These are phyloP conservation scores for Zygogramma bicolorata DNA, from an alignment of 2,888 invertebrate species.

Conservation along the genomic window DNA sequence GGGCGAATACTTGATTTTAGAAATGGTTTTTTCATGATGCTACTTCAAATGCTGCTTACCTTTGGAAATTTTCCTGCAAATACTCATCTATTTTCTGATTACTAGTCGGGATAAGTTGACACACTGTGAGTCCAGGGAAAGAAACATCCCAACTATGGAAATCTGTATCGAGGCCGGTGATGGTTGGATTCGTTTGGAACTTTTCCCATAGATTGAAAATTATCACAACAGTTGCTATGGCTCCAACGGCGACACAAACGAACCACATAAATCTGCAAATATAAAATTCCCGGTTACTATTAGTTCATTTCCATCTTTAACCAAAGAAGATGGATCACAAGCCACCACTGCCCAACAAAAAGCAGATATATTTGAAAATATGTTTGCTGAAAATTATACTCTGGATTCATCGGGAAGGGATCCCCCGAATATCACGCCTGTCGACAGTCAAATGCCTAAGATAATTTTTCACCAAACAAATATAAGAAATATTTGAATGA, in stretches of 20 bases:
- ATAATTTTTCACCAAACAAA: too few species aligned
- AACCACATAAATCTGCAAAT: slow-evolving; percentile 82
- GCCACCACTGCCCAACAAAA: too few species aligned
- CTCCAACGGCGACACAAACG: slow-evolving; percentile 76
- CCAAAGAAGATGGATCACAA: too few species aligned
- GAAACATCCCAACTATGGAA: slow-evolving; percentile 85
- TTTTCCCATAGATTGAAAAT: slow-evolving; percentile 85
- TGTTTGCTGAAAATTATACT: too few species aligned
- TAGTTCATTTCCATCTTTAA: too few species aligned
- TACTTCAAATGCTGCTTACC: slow-evolving; percentile 3
- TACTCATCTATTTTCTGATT: slow-evolving; percentile 52
- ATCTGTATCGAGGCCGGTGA: slow-evolving; percentile 84
- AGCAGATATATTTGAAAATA: too few species aligned
- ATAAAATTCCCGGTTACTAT: too few species aligned
- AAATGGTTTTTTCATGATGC: not conserved
- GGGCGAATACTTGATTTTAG: too few species aligned
- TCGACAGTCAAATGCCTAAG: too few species aligned
- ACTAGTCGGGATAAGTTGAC: slow-evolving; percentile 66
- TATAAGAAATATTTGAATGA: too few species aligned
- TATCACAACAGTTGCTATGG: slow-evolving; percentile 79
- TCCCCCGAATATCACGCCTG: too few species aligned
- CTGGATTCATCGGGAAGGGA: too few species aligned
- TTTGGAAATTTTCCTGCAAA: slow-evolving; percentile 16
- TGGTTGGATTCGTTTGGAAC: slow-evolving; percentile 86
- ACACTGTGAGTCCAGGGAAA: slow-evolving; percentile 80